Percentiles rank a stretch among this genome's conserved stretches.
These are phyloP conservation scores for Ctenomys sociabilis DNA, from an alignment of 2,113 vertebrate genomes.

Conservation along the genomic window DNA sequence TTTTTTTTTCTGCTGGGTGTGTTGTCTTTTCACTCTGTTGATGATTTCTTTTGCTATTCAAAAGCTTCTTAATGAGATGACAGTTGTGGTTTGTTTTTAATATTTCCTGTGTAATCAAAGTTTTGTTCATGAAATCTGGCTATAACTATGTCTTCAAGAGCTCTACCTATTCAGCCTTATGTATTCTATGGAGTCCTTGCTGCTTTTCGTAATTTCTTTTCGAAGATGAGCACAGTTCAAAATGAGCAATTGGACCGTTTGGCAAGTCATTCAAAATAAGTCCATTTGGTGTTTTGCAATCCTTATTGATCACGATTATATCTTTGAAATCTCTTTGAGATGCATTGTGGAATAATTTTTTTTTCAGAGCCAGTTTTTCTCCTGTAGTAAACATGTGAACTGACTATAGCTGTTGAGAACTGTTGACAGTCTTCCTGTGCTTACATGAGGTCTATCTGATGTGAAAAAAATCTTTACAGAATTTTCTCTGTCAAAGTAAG, in stretches of 20 bases:
- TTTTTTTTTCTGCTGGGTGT: no score
- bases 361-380: conserved; percentile 96
- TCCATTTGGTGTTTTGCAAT: conserved; percentile 95
- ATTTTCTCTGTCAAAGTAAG: conserved; percentile 95
- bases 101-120: no score
- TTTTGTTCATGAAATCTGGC: no score
- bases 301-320: conserved; percentile 96
- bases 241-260: conserved; percentile 96
- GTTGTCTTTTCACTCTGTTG: no score
- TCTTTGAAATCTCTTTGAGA: conserved; percentile 94
- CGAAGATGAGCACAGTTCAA: conserved; percentile 95
- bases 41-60: no score
- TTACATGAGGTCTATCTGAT: conserved; percentile 98
- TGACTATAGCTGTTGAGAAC: conserved; percentile 93
- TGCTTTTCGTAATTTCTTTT: conserved; percentile 97
- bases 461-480: conserved; percentile 93
- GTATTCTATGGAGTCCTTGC: conserved; percentile 94
- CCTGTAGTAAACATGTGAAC: conserved; percentile 96
- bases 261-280: conserved; percentile 96
- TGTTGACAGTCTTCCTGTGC: conserved; percentile 95
- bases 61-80: no score
- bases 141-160: no score
- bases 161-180: no score
- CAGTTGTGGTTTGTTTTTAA: no score
- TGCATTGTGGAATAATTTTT: conserved; percentile 96